phyloP scores from a whole-genome alignment of 2,888 invertebrate genomes.

The Diarsia dahlii region DNA sequence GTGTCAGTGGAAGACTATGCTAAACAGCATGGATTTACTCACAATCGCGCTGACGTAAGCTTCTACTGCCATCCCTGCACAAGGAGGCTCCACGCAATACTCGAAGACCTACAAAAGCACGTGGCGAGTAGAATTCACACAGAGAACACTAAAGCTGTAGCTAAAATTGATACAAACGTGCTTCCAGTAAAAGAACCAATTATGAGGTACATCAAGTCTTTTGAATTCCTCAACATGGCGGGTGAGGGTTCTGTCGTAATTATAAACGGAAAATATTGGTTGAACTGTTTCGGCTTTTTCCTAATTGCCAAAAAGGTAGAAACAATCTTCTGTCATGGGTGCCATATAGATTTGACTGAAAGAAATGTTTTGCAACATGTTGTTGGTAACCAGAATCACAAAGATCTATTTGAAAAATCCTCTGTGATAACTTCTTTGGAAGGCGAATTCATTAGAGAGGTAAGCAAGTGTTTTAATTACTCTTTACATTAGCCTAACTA shows the following conservation, averaged over 20 bases:
- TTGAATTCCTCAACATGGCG: neutral
- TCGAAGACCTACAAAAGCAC: conserved; percentile 35
- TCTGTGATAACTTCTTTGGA: conserved; percentile 39
- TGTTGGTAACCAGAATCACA: neutral
- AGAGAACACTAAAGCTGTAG: conserved; percentile 24
- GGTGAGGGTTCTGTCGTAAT: neutral
- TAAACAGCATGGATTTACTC: conserved; percentile 34
- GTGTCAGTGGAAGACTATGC: conserved; percentile 29
- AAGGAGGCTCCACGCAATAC: conserved; percentile 29
- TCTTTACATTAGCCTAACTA: neutral
- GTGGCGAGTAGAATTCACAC: conserved; percentile 32
- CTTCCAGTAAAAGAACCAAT: conserved; percentile 12
- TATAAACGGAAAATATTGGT: conserved; percentile 39
- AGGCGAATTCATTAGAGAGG: conserved; percentile 56
- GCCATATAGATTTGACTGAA: conserved; percentile 43
- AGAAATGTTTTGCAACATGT: conserved; percentile 30
- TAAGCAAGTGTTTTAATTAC: conserved; percentile 13
- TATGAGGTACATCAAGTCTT: neutral
- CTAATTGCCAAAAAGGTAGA: conserved; percentile 14
- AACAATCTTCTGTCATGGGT: conserved; percentile 35
- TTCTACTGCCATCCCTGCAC: conserved; percentile 45
- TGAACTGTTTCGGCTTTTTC: conserved; percentile 25
- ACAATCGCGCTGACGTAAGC: conserved; percentile 44
- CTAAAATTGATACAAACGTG: neutral
- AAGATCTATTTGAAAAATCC: neutral